Base-by-base conservation (phyloP, 2,888 invertebrate genomes). In the Pherbina coryleti region DNA sequence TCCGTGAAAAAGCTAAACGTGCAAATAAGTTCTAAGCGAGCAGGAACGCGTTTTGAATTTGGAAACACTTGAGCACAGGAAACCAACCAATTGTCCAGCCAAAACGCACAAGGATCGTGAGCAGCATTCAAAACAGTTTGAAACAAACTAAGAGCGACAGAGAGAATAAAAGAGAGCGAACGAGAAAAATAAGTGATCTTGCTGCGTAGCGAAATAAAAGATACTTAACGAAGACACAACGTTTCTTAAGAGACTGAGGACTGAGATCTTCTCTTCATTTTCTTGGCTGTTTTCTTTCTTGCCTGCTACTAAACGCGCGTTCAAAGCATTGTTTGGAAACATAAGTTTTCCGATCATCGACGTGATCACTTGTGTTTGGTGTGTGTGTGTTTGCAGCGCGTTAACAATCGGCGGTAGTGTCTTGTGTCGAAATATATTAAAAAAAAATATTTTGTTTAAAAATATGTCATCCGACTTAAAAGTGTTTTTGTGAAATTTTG, bases 281-380 rank as follows among this genome's bases (percentile, higher is more conserved):
- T 44, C 44, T 44, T 44, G 11, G 7, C 44, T 44, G 7, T 2
- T n/a, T n/a, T n/a, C n/a, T n/a, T 14, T 11, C 44, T 44, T 44
- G 44, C 11, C 3, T 11, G 44, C 44, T 44, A 11, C 44, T 44
- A 44, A 44, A 1, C 44, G 44, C 44, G 44, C 44, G 44, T 44
- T 11, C 14, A 44, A 44, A 11, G 44, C 7, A 44, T 44, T 44
- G 44, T 44, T 44, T 44, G 44, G 28, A 28, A 60, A 22, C 74
- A 74, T 49, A 66, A 64, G 74, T 74, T 64, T 25, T 64, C 31
- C 49, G 64, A 64, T 49, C 64, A 25, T 51, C 51, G 31, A 34
- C 5, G 64, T 14, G 64, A 74, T 64, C 53, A 51, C 64, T 74
- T 53, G 57, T 60, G 60, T 72, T 37, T n/a, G 34, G 37, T 55